phyloP scores from a whole-genome alignment of 2,113 vertebrate species.

The Phrynocephalus versicolor region DNA sequence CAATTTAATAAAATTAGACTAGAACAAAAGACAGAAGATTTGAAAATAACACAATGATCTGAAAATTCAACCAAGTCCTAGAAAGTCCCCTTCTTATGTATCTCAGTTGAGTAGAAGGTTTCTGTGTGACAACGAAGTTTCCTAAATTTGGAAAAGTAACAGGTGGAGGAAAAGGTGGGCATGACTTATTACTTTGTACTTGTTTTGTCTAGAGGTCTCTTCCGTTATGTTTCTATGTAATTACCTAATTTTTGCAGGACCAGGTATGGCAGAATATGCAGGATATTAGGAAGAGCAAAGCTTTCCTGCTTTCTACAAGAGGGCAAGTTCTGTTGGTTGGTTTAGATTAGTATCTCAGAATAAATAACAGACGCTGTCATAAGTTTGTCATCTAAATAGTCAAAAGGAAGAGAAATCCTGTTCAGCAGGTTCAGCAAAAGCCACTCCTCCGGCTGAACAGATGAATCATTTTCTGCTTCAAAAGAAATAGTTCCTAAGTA shows the following conservation, averaged over 20 bases:
- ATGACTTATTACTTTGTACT: neutral
- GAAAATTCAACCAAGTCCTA: too few species aligned
- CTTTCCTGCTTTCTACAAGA: slow-evolving; percentile 46
- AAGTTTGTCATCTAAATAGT: slow-evolving; percentile 65
- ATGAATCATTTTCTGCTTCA: slow-evolving; percentile 34
- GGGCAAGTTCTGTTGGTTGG: slow-evolving; percentile 54
- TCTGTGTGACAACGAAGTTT: neutral
- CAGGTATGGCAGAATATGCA: neutral
- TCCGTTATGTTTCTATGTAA: neutral
- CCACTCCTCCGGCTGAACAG: slow-evolving; percentile 67
- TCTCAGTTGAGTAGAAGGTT: too few species aligned
- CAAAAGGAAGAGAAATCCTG: slow-evolving; percentile 67
- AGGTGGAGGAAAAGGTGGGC: neutral
- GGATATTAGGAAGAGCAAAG: slow-evolving; percentile 16
- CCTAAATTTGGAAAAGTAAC: neutral
- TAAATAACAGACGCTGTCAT: slow-evolving; percentile 68
- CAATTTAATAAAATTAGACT: neutral
- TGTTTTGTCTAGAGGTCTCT: neutral
- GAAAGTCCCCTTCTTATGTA: too few species aligned
- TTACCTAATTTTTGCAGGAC: neutral
- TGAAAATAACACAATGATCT: too few species aligned
- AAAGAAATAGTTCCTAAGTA: slow-evolving; percentile 21
- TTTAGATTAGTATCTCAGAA: slow-evolving; percentile 71
- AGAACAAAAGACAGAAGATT: neutral
- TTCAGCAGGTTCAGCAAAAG: slow-evolving; percentile 70